These are phyloP conservation scores for Lampropteryx suffumata DNA, from an alignment of 2,888 invertebrate genomes.

Conservation along the genomic window DNA sequence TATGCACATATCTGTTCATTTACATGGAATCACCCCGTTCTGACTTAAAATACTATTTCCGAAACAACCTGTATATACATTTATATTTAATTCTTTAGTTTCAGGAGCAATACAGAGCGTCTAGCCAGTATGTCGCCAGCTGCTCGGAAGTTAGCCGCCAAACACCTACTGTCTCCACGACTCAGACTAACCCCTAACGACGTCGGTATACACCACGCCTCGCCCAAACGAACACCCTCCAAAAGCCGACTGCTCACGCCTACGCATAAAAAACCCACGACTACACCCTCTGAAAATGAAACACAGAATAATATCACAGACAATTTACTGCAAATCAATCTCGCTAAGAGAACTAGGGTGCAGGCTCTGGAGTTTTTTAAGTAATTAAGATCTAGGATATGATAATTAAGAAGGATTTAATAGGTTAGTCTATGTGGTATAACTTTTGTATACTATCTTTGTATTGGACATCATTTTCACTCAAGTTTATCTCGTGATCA, in stretches of 20 bases:
- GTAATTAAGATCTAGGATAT: too few relatives aligned
- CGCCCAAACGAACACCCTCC: slow-evolving; percentile 51
- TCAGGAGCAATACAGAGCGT: slow-evolving; percentile 88
- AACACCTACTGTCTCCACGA: slow-evolving; percentile 73
- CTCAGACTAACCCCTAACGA: slow-evolving; percentile 69
- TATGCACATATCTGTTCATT: too few relatives aligned
- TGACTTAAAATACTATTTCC: too few relatives aligned
- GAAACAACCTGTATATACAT: too few relatives aligned
- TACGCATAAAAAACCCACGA: slow-evolving; percentile 38
- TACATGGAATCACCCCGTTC: too few relatives aligned
- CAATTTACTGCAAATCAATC: slow-evolving; percentile 90
- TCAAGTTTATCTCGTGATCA: too few relatives aligned
- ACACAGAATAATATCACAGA: slow-evolving; percentile 86
- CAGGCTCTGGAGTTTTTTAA: slow-evolving; percentile 92
- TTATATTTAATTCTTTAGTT: slow-evolving; percentile 39
- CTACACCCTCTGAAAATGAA: slow-evolving; percentile 10
- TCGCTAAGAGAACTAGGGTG: slow-evolving; percentile 88
- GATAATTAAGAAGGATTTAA: too few relatives aligned
- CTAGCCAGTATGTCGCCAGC: slow-evolving; percentile 97
- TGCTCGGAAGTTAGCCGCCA: slow-evolving; percentile 92
- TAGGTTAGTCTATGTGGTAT: too few relatives aligned
- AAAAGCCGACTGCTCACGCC: slow-evolving; percentile 53
- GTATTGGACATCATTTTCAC: too few relatives aligned
- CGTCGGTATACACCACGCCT: slow-evolving; percentile 62
- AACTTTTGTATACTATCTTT: too few relatives aligned